Evolutionary conservation across 2,888 invertebrate species (phyloP), one percentile per base, ranked within the genome.

Genomic region (Scrobipalpa costella): DNA sequence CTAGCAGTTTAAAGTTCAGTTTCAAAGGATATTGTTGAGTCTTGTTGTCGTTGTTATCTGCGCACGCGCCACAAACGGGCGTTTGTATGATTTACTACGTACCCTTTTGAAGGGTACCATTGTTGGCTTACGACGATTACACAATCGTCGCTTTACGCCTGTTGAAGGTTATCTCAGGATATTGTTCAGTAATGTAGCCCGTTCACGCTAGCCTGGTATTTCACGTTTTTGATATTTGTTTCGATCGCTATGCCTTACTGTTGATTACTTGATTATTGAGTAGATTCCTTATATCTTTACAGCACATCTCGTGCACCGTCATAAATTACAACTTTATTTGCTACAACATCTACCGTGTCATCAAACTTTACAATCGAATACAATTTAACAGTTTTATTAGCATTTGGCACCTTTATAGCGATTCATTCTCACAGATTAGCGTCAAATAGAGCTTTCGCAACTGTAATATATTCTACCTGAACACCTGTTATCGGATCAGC

Each of bases 1-100:
- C 36, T 21, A 52, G 64, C 59, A 64, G 34, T 62, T 67, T 79
- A 75, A 71, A 77, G 79, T 74, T 67, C 64, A 75, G 64, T 74
- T 67, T 67, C 38, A 64, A 64, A 67, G 40, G 50, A 59, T 52
- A 19, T 38, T 60, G 55, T 52, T 57, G 40, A 40, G 49, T 57
- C 57, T 44, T 15, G 47, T 62, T 65, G 67, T 69, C 68, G 71
- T 70, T 71, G 73, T 77, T 81, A 80, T 81, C 77, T 80, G 83
- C 81, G 88, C 89, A 88, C 89, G 89, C 87, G 89, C 88, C 83
- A 77, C 81, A 83, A 84, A 81, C 84, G 82, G 76, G 79, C 76
- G 77, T 78, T 80, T 85, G 83, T 87, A 84, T 86, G 88, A 88
- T 89, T 89, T 88, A 88, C 83, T 78, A 74, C 78, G 79, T 78